These are phyloP conservation scores for Festucalex cinctus DNA, from an alignment of 2,113 vertebrate species.

Conservation along the genomic window DNA sequence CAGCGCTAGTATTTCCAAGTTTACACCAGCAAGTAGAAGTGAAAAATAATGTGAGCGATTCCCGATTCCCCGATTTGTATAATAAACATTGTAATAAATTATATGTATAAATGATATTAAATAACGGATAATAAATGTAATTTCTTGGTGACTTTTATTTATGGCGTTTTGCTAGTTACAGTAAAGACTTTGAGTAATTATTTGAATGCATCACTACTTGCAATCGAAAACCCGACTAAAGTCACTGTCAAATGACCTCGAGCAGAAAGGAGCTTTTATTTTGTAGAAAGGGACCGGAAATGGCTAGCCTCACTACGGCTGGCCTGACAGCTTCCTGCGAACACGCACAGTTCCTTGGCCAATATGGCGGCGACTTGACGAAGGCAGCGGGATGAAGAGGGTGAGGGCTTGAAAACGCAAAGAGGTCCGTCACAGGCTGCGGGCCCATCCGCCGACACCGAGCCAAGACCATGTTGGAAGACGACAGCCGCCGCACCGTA, in stretches of 20 bases:
- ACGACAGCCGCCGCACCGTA: constrained; percentile 50
- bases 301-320: rapidly evolving
- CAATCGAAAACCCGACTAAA: not conserved
- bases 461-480: constrained; percentile 64
- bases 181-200: too few species aligned
- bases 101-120: too few species aligned
- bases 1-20: too few species aligned
- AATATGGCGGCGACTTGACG: constrained; percentile 99
- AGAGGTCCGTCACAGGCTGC: constrained; percentile 65
- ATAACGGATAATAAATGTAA: too few species aligned
- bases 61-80: too few species aligned
- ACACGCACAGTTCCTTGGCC: constrained; percentile 86
- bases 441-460: constrained; percentile 77
- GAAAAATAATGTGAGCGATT: too few species aligned
- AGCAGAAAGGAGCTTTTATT: constrained; percentile 29
- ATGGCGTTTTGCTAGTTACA: too few species aligned
- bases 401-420: constrained; percentile 77
- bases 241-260: not conserved
- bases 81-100: too few species aligned
- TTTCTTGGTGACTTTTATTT: too few species aligned
- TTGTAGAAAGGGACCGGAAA: constrained; percentile 20
- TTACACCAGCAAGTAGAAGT: too few species aligned
- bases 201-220: not conserved
- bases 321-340: constrained; percentile 72
- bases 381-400: constrained; percentile 84